These are phyloP conservation scores for Trachymyrmex septentrionalis DNA, from an alignment of 1,140 invertebrate genomes.

Conservation along the genomic window DNA sequence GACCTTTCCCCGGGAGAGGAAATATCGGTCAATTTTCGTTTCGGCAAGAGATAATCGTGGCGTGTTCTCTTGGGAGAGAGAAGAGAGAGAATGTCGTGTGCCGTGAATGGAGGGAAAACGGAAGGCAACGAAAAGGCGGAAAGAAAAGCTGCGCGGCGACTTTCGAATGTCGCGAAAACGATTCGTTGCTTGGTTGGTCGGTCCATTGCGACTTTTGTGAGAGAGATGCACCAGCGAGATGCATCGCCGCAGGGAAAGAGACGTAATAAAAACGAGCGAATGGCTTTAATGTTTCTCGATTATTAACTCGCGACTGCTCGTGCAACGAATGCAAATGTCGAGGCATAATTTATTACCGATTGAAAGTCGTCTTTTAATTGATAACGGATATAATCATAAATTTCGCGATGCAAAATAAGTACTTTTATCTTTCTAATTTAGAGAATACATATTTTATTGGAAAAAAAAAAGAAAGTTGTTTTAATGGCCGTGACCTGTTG, in stretches of 20 bases:
- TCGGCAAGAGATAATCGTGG: conserved; percentile 23
- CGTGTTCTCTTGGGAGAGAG: conserved; percentile 12
- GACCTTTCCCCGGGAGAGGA: conserved; percentile 20
- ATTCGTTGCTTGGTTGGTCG: conserved; percentile 1
- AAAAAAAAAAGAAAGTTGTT: too few relatives aligned
- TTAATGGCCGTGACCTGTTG: too few relatives aligned
- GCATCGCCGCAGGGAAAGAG: background rate
- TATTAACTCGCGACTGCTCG: conserved; percentile 15
- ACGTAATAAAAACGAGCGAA: conserved; percentile 31
- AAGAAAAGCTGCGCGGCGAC: conserved; percentile 73
- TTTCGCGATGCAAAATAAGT: background rate
- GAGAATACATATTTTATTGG: too few relatives aligned
- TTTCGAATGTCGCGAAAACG: conserved; percentile 72
- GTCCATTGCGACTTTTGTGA: background rate
- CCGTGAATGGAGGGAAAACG: conserved; percentile 56
- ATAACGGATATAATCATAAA: background rate
- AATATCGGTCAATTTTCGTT: conserved; percentile 49
- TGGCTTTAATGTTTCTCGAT: conserved; percentile 33
- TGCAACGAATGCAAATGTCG: background rate
- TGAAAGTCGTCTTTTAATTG: background rate
- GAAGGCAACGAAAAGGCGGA: conserved; percentile 45
- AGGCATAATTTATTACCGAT: conserved; percentile 5
- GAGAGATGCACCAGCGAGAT: conserved; percentile 24
- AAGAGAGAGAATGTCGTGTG: background rate
- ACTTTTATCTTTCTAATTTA: background rate